Evolutionary conservation across 1,140 invertebrate genomes (phyloP), one percentile per base, ranked within the genome.

Genomic region (Batillaria attramentaria): DNA sequence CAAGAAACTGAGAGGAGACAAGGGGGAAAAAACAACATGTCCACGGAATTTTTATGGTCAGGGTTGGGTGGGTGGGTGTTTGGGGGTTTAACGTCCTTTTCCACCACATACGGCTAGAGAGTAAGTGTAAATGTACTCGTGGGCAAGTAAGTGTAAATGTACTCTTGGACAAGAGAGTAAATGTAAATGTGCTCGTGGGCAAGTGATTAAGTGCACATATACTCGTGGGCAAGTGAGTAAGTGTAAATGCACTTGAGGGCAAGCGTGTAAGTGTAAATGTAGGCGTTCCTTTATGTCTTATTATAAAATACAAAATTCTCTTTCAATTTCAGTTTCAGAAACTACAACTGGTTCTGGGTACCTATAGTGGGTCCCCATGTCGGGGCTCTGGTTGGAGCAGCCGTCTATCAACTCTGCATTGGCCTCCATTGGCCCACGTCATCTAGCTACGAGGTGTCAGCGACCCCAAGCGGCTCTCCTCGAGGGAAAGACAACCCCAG

Each of bases 361-460:
- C 93, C 93, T 13, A 84, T 93, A 6, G 75, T 93, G 16, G 93
- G 90, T 6, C 93, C 93, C 3, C 90, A 92, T 78, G 82, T 93
- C 33, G 93, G 93, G 6, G 93, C 92, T 13, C 81, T 93, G 0
- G 62, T 93, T 8, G 93, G 93, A 4, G 89, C 90, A 18, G 86
- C 86, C 70, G 69, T 92, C 10, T 93, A 93, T 83, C 86, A 90
- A 68, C 93, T 94, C 0, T 93, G 95, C 62, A 94, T 97, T 41
- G 95, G 96, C 60, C 74, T 91, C 10, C 92, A 93, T 82, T 91
- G 91, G 90, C 84, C 84, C 1, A 35, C 33, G 10, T 8, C 20
- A 5, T 18, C 20, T 10, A 66, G n/a, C 62, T 66, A 66, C 62
- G 20, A 66, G n/a, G n/a, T n/a, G n/a, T n/a, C n/a, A n/a, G n/a